Base-by-base conservation (phyloP, 2,113 vertebrate species). In the Pluvianellus socialis region DNA sequence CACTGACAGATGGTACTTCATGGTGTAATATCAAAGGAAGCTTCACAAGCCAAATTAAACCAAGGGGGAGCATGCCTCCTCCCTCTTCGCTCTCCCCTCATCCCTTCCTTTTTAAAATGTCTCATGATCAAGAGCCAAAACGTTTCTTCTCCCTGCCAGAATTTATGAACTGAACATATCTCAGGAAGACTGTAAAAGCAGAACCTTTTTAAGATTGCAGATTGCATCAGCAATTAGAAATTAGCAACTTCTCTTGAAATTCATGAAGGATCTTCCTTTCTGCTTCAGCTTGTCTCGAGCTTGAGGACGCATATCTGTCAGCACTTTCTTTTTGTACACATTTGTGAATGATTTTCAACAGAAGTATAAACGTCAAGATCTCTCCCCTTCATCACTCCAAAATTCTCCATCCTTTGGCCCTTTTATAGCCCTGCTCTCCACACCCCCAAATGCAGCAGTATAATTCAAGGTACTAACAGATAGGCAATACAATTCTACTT, bases 121-220 rank as follows among this genome's bases (percentile, higher is more conserved):
- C 72, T 95, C 75, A 95, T 84, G 90, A 95, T 96, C 96, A 95
- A 95, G 92, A 96, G 93, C 95, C 92, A 96, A 96, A 97, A 88
- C 75, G 86, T 80, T 95, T 96, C 94, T 88, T 95, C 85, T 92
- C 79, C 85, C 63, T 95, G 95, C 72, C 96, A 96, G 92, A 76
- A 93, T 92, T 66, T 35, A 90, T 63, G 55, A 94, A 88, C 67
- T 70, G 79, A 94, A 83, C 88, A 22, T 55, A 79, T 35, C 86
- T 91, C 86, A 89, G 68, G 47, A 32, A 75, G 76, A 59, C 44
- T 77, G 72, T 40, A 95, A 90, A 96, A 94, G 59, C 55, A 89
- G 84, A 91, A 74, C 27, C 26, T 85, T 90, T 91, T 62, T 71
- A 95, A 92, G 33, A 70, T 1, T 91, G 59, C 72, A 84, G 79